These are phyloP conservation scores for Labroides dimidiatus DNA, from an alignment of 2,797 vertebrate species.

Conservation along the genomic window DNA sequence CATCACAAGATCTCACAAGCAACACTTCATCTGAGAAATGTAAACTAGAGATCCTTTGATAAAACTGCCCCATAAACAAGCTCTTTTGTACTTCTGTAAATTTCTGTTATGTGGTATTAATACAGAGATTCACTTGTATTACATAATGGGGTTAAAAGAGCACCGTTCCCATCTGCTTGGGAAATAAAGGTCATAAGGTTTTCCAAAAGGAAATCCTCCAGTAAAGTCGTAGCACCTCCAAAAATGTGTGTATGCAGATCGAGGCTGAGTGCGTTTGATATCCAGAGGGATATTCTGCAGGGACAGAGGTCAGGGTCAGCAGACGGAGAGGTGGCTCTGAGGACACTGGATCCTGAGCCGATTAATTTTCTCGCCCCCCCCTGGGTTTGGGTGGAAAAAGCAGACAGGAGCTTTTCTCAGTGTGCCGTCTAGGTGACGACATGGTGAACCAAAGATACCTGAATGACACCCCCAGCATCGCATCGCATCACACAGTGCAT, in stretches of 20 bases:
- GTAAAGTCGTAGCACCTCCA: no score
- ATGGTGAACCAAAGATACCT: slow-evolving; percentile 51
- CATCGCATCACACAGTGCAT: slow-evolving; percentile 49
- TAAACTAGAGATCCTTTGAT: neutral
- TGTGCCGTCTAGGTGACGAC: slow-evolving; percentile 65
- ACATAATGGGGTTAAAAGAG: no score
- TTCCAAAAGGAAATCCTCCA: no score
- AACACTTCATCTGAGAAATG: neutral
- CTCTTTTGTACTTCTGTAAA: no score
- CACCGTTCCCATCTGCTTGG: no score
- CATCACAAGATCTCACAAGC: neutral
- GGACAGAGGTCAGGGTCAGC: slow-evolving; percentile 62
- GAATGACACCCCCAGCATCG: slow-evolving; percentile 51
- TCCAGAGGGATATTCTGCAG: slow-evolving; percentile 15
- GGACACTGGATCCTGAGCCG: slow-evolving; percentile 72
- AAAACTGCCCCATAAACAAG: no score
- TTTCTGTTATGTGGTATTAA: no score
- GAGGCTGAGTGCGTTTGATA: slow-evolving; percentile 27
- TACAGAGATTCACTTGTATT: no score
- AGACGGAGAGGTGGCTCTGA: slow-evolving; percentile 32
- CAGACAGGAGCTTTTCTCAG: slow-evolving; percentile 72
- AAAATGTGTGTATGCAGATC: neutral
- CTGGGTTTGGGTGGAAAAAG: slow-evolving; percentile 56
- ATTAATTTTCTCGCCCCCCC: slow-evolving; percentile 76
- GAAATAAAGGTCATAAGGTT: no score